Conservation (phyloP, 2,888 invertebrate species). For the Pseudococcus longispinus region DNA sequence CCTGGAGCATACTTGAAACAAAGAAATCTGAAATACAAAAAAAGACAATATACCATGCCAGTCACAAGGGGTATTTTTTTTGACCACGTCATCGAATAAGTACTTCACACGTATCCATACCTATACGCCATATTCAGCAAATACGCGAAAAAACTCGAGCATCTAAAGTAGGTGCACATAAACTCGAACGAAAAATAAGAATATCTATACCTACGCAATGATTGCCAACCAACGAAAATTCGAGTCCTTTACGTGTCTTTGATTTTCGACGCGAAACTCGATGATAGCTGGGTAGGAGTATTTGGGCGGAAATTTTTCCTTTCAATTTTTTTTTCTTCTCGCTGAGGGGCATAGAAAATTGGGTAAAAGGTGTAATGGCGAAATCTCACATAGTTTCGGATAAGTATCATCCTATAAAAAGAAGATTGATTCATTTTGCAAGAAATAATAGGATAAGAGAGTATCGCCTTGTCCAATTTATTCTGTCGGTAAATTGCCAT, state of each 20-base stretch:
- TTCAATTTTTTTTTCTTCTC: background rate
- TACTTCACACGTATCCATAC: background rate
- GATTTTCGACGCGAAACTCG: background rate
- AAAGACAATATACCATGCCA: background rate
- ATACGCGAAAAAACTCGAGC: background rate
- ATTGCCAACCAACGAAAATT: background rate
- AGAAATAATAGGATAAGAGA: constrained; percentile 5
- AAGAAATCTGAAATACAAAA: background rate
- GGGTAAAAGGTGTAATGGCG: constrained; percentile 29
- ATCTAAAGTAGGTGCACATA: background rate
- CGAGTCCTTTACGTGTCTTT: background rate
- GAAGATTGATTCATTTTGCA: constrained; percentile 27
- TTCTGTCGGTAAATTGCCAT: constrained; percentile 28
- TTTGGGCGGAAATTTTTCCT: background rate
- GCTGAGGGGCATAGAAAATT: background rate
- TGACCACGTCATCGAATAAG: background rate
- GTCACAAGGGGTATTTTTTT: background rate
- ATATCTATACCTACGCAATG: background rate
- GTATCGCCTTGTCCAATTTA: constrained; percentile 23
- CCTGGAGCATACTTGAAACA: background rate
- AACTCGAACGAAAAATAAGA: background rate
- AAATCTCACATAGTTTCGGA: constrained; percentile 8
- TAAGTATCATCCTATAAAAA: constrained; percentile 37
- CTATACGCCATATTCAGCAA: background rate
- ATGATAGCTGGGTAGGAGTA: background rate